phyloP scores from a whole-genome alignment of 2,888 invertebrate genomes.

The Encarsia formosa region DNA sequence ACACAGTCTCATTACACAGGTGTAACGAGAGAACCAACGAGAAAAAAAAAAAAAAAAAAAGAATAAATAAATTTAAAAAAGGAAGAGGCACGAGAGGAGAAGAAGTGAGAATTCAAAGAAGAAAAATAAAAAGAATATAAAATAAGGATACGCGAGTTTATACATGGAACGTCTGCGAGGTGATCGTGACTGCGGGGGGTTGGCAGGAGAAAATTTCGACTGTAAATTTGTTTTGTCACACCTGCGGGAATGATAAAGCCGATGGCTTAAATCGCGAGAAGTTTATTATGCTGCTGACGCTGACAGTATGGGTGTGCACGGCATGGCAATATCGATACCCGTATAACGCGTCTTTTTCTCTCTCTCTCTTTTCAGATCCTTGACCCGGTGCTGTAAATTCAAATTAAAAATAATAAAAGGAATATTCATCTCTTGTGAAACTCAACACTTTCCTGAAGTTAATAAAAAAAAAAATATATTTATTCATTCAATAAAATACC shows the following conservation, averaged over 20 bases:
- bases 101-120: neutral
- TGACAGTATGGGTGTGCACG: too few species aligned
- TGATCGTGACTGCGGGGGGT: constrained; percentile 28
- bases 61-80: too few species aligned
- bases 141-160: neutral
- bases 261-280: too few species aligned
- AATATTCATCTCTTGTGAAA: too few species aligned
- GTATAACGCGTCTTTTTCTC: neutral
- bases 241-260: constrained; percentile 35
- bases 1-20: too few species aligned
- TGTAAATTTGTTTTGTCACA: constrained; percentile 41
- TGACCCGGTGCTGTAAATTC: too few species aligned
- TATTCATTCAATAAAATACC: too few species aligned
- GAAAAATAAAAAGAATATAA: neutral
- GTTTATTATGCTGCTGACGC: too few species aligned
- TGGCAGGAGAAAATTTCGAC: constrained; percentile 31
- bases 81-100: neutral
- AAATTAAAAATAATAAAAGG: too few species aligned
- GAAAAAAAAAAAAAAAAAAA: constrained; percentile 4
- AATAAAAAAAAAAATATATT: too few species aligned
- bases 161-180: constrained; percentile 4
- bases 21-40: neutral
- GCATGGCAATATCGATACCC: too few species aligned
- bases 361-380: constrained; percentile 3
- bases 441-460: too few species aligned